Evolutionary conservation across 2,888 invertebrate genomes (phyloP).

Genomic region (Drosophila kambysellisi): DNA sequence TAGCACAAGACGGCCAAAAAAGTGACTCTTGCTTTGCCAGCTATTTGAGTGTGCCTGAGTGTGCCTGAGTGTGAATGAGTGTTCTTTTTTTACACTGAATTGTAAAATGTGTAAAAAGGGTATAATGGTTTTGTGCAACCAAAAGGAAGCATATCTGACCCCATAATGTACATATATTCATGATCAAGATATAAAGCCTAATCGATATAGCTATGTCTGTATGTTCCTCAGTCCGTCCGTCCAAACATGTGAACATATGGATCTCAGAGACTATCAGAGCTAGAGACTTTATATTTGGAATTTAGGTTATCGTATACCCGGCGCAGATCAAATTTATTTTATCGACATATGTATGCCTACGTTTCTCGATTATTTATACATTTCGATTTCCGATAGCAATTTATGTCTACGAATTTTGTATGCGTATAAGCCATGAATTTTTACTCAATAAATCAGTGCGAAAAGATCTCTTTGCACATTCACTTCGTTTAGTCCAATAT

Average conservation of each 20-base stretch:
- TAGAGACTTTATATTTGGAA: too few species aligned
- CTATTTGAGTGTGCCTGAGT: background rate
- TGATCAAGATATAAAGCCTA: background rate
- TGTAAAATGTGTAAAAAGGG: background rate
- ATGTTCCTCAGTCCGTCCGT: background rate
- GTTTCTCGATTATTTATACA: background rate
- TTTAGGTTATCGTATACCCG: background rate
- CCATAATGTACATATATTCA: background rate
- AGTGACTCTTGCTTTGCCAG: constrained; percentile 3
- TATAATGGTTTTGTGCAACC: background rate
- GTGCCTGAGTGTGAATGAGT: background rate
- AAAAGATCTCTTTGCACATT: too few species aligned
- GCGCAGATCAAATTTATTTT: background rate
- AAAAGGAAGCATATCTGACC: background rate
- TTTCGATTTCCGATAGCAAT: too few species aligned
- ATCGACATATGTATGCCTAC: background rate
- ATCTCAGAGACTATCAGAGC: too few species aligned
- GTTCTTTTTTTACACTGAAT: background rate
- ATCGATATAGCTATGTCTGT: background rate
- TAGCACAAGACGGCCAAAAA: constrained; percentile 12
- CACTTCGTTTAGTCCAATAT: too few species aligned
- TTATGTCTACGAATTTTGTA: too few species aligned
- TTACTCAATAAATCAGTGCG: too few species aligned
- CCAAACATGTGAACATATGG: too few species aligned
- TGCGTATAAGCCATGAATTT: too few species aligned